These are phyloP conservation scores for Sardina pilchardus DNA, from an alignment of 2,113 vertebrate genomes.

Conservation along the genomic window DNA sequence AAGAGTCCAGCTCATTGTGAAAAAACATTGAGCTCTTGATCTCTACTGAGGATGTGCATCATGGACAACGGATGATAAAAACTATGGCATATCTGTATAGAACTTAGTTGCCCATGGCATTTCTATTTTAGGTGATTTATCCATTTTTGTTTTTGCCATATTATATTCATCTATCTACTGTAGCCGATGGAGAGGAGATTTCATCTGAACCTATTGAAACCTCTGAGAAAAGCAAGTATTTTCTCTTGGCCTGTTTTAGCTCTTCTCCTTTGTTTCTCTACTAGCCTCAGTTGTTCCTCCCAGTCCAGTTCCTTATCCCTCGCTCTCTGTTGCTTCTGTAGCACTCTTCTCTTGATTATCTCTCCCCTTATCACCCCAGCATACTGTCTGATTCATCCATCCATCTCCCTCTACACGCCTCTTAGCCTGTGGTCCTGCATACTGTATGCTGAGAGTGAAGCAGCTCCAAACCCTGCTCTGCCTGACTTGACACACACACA, in stretches of 20 bases:
- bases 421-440: not conserved
- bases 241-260: slow-evolving; percentile 15
- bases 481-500: too few relatives aligned
- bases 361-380: not conserved
- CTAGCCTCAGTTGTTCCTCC: slow-evolving; percentile 30
- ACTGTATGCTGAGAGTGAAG: not conserved
- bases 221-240: slow-evolving; percentile 74
- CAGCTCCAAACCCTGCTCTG: not conserved
- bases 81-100: not conserved
- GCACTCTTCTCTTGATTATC: not conserved
- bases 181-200: slow-evolving; percentile 61
- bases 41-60: not conserved
- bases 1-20: too few relatives aligned
- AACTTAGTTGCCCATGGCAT: not conserved
- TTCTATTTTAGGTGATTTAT: slow-evolving; percentile 31
- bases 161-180: slow-evolving; percentile 30
- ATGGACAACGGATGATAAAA: not conserved
- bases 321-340: not conserved
- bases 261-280: slow-evolving; percentile 19
- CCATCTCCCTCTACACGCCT: not conserved
- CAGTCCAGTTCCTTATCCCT: not conserved
- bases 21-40: too few relatives aligned
- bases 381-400: not conserved
- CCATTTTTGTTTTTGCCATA: slow-evolving; percentile 40
- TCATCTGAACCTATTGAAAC: slow-evolving; percentile 59